Evolutionary conservation across 2,113 vertebrate species (phyloP), one percentile per base, ranked within the genome.

Genomic region (Corythoichthys intestinalis): DNA sequence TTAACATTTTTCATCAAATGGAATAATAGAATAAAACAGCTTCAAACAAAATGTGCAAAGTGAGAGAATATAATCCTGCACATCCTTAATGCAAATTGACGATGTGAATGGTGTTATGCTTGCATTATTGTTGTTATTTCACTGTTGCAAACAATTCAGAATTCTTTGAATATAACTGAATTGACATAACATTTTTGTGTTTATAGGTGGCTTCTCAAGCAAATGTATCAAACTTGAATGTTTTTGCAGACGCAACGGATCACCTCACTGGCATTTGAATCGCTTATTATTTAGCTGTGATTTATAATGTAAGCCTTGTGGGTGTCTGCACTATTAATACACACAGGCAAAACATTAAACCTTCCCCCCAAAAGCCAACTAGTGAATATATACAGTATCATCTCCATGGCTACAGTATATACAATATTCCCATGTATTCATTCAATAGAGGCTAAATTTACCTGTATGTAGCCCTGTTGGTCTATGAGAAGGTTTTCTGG

Each of bases 401-500:
- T 11, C 47, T 48, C 12, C 47, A 6, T 48, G 12, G 11, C 47
- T 44, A 44, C 41, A 44, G 41, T 44, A 44, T 44, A 44, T 44
- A 1, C 41, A 44, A 48, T 48, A 13, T 48, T 4, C 49, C 34
- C 28, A 11, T 12, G 3, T 56, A 56, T 56, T 54, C 17, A n/a
- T 54, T 28, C n/a, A 35, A 4, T 7, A 54, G 7, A 20, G 53
- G 20, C 8, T 47, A 47, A 1, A 63, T 48, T 7, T 54, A 86
- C 85, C 85, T 89, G 87, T 71, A 88, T 90, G 82, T 88, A 86
- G 48, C 87, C 85, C 79, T 89, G 86, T 69, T 88, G 85, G 71
- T 88, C 85, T 77, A 89, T 87, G 73, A 85, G 77, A 70, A 84
- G 65, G 71, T 84, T 90, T 74, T 90, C 88, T 65, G 88, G 88